Conservation (phyloP, 2,113 vertebrate species). For the Brachypodius melanocephalos region DNA sequence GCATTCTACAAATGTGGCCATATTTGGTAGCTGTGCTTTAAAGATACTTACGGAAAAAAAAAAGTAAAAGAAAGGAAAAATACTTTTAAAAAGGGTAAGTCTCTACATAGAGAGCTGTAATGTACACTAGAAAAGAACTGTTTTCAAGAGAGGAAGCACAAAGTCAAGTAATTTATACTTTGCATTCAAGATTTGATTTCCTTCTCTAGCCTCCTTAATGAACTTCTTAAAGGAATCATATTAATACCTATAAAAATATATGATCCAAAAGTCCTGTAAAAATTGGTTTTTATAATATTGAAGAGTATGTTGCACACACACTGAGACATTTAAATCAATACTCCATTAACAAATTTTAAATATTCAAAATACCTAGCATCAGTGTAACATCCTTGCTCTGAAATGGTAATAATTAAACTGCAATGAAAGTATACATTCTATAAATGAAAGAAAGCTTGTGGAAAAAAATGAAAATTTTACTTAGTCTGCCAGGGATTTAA, state of each 20-base stretch:
- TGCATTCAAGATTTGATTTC: background rate
- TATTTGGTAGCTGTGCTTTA: slow-evolving; percentile 27
- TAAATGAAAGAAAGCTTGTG: background rate
- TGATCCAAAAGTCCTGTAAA: background rate
- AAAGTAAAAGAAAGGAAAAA: background rate
- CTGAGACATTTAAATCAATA: background rate
- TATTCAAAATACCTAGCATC: background rate
- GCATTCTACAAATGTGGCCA: slow-evolving; percentile 26
- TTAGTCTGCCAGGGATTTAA: background rate
- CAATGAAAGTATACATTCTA: background rate
- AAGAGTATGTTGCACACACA: background rate
- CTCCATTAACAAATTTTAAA: background rate
- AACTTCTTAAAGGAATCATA: background rate
- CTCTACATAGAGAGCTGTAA: background rate
- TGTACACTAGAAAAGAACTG: background rate
- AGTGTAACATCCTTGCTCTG: background rate
- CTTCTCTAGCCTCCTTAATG: background rate
- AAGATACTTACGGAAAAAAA: background rate
- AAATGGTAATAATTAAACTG: background rate
- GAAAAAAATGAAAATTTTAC: background rate
- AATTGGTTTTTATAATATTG: background rate
- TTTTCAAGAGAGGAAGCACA: background rate
- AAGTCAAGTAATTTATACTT: background rate
- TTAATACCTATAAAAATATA: background rate
- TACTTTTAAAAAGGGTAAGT: background rate